phyloP scores from a whole-genome alignment of 2,888 invertebrate species.

The Belgica antarctica region DNA sequence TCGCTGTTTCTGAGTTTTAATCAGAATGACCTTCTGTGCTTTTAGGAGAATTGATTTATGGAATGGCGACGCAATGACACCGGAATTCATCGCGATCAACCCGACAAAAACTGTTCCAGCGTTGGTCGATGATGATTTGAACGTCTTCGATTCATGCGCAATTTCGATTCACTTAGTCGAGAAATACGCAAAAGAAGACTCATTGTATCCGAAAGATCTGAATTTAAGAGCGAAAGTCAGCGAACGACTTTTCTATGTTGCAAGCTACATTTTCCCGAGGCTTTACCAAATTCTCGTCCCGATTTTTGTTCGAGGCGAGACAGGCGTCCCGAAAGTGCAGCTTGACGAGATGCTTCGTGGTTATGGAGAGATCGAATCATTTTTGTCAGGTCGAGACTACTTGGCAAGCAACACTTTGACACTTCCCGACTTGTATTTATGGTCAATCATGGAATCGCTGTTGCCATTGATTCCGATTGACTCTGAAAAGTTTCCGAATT shows the following conservation, averaged over 20 bases:
- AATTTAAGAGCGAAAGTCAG: constrained; percentile 57
- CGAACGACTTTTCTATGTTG: constrained; percentile 58
- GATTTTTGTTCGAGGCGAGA: constrained; percentile 46
- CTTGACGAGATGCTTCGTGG: neutral
- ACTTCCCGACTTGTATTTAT: constrained; percentile 58
- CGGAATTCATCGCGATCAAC: constrained; percentile 50
- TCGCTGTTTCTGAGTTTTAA: neutral
- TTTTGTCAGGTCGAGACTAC: neutral
- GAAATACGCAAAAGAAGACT: constrained; percentile 58
- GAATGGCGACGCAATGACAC: neutral
- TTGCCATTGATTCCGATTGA: constrained; percentile 51
- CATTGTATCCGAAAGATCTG: constrained; percentile 60
- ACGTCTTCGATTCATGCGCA: constrained; percentile 52
- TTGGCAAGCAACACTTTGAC: constrained; percentile 53
- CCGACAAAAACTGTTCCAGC: constrained; percentile 57
- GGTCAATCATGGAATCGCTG: constrained; percentile 51
- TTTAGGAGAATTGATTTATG: neutral
- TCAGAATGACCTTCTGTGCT: neutral
- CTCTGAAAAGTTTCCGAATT: constrained; percentile 49
- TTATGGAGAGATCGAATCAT: constrained; percentile 2
- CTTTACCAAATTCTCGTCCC: constrained; percentile 51
- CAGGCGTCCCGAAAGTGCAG: constrained; percentile 46
- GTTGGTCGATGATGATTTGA: constrained; percentile 55
- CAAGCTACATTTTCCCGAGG: constrained; percentile 54
- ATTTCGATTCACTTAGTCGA: constrained; percentile 58